A percentile compares a stretch with the other conserved stretches of the same genome.
phyloP scores from a whole-genome alignment of 2,888 invertebrate species.

The Netelia virgata region DNA sequence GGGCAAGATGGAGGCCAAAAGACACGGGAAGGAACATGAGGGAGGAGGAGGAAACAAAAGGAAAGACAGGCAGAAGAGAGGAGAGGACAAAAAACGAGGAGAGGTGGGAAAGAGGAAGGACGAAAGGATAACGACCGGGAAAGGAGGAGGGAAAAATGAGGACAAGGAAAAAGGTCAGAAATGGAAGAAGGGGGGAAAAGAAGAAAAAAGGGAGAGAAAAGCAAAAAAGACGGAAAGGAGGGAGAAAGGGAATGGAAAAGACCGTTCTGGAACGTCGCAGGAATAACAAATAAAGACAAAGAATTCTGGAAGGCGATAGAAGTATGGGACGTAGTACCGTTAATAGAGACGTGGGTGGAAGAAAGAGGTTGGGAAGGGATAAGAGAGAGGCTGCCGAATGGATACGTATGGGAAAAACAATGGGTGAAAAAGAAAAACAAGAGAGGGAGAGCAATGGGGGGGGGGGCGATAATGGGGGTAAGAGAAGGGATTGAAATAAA shows the following conservation, averaged over 20 bases:
- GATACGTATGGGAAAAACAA: slow-evolving; percentile 10
- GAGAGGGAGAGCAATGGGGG: slow-evolving; percentile 27
- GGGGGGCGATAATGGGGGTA: slow-evolving; percentile 13
- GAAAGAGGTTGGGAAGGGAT: slow-evolving; percentile 5
- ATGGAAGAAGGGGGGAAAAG: not conserved
- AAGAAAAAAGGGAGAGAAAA: not conserved
- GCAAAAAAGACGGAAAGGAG: too few species aligned
- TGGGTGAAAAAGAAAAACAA: slow-evolving; percentile 5
- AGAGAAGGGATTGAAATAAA: not conserved
- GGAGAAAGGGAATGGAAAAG: not conserved
- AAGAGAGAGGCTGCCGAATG: slow-evolving; percentile 2
- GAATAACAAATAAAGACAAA: slow-evolving; percentile 22
- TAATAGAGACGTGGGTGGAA: slow-evolving; percentile 42
- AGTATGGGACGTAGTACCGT: slow-evolving; percentile 10
- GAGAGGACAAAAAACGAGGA: not conserved
- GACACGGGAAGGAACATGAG: too few species aligned
- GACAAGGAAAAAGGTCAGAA: not conserved
- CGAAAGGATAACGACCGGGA: not conserved
- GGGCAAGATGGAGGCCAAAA: too few species aligned
- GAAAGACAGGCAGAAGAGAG: too few species aligned
- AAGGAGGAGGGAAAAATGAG: not conserved
- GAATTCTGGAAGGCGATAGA: slow-evolving; percentile 28
- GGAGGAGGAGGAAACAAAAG: too few species aligned
- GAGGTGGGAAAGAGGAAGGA: not conserved
- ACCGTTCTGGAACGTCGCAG: slow-evolving; percentile 38